Evolutionary conservation across 2,888 invertebrate genomes (phyloP).

Genomic region (Amphipoea lucens): DNA sequence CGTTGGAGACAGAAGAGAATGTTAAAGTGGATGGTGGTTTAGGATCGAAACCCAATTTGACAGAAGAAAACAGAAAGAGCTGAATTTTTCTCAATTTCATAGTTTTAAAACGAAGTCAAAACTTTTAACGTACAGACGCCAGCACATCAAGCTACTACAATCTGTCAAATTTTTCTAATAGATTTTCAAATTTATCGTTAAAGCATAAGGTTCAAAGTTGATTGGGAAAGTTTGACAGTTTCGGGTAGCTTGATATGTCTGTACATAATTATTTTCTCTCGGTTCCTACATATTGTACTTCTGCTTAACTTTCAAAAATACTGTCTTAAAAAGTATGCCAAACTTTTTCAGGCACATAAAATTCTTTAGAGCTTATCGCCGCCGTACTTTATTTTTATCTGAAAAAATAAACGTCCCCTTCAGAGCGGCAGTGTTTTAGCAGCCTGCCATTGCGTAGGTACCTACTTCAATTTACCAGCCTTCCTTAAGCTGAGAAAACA

Average conservation of each 20-base stretch:
- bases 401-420: slow-evolving; percentile 47
- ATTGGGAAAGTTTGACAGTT: no score
- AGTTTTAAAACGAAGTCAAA: no score
- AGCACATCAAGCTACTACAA: no score
- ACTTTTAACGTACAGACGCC: not conserved
- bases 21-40: no score
- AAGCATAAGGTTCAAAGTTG: no score
- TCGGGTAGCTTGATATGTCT: no score
- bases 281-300: not conserved
- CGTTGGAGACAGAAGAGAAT: no score
- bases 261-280: not conserved
- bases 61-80: no score
- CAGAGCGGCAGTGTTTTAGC: slow-evolving; percentile 32
- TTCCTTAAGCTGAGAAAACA: slow-evolving; percentile 25
- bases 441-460: slow-evolving; percentile 13
- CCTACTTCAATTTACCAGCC: slow-evolving; percentile 47
- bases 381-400: slow-evolving; percentile 41
- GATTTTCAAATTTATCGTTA: no score
- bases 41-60: no score
- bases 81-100: no score
- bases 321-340: not conserved
- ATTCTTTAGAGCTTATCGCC: slow-evolving; percentile 11
- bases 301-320: not conserved
- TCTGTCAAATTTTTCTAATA: no score
- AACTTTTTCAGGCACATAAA: slow-evolving; percentile 1